Base-by-base conservation (phyloP, 2,113 vertebrate species). In the Phrynosoma platyrhinos region DNA sequence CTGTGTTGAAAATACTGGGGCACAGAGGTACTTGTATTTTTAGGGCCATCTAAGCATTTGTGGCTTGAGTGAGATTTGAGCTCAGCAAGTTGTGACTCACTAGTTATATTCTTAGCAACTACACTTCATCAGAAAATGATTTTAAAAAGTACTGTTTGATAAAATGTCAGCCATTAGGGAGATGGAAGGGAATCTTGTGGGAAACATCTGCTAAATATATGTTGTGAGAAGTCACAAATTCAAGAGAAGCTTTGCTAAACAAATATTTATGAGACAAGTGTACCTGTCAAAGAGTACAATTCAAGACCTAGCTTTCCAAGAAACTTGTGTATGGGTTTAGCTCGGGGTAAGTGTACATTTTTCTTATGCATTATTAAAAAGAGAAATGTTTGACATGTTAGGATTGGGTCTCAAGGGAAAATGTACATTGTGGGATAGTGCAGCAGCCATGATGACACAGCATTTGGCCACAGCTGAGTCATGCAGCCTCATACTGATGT, bases 181-280 rank as follows among this genome's bases (percentile, higher is more conserved):
- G 47, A 90, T 1, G 66, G 82, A 85, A 91, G 91, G 88, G 66
- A 53, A 66, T 79, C 66, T 79, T 47, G 3, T 69, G 69, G 87
- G 66, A 92, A 89, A 87, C 76, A 77, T 53, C 2, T 94, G 93
- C 75, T 86, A 55, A 91, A 92, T 13, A 66, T 79, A 40, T 42
- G 10, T 90, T 93, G 32, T 89, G 74, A 92, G 52, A 88, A 90
- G 88, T 87, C 79, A 87, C 82, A 83, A 1, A 89, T 90, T 90
- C 79, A 86, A 30, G 80, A 87, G 92, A 90, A 79, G 83, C 66
- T 94, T 92, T 92, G 83, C 87, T 91, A 94, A 93, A 92, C 64
- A 94, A 94, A 90, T 94, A 93, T 92, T 93, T 93, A 83, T 52
- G 84, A 88, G 1, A 62, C 89, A 93, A 90, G 84, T 9, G 84